These are phyloP conservation scores for Acleris laterana DNA, from an alignment of 2,888 invertebrate genomes.

Conservation along the genomic window DNA sequence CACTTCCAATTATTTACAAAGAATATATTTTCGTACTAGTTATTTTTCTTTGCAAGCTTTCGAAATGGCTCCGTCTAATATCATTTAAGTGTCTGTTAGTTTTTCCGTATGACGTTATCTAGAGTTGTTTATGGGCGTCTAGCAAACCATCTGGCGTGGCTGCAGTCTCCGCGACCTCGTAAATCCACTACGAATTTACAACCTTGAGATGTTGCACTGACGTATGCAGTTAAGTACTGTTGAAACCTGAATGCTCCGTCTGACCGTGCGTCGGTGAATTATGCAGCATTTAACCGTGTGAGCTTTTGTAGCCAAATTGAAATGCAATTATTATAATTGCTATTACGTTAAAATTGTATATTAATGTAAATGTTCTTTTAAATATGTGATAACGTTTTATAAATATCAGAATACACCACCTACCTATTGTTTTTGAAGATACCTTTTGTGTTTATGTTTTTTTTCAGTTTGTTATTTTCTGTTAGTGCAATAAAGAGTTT, in stretches of 20 bases:
- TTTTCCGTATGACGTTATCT: slow-evolving; percentile 37
- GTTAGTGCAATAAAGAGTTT: too few species aligned
- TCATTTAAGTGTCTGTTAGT: slow-evolving; percentile 21
- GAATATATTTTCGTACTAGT: neutral
- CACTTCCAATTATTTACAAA: too few species aligned
- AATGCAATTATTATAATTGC: slow-evolving; percentile 4
- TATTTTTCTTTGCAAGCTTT: neutral
- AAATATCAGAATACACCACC: too few species aligned
- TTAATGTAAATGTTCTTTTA: too few species aligned
- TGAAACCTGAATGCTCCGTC: slow-evolving; percentile 35
- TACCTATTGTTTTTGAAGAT: too few species aligned
- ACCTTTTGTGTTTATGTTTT: too few species aligned
- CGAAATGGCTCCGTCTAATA: slow-evolving; percentile 18
- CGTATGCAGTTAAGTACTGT: slow-evolving; percentile 38
- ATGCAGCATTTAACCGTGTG: slow-evolving; percentile 14
- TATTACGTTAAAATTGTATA: too few species aligned
- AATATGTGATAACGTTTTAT: too few species aligned
- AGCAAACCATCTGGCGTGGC: slow-evolving; percentile 53
- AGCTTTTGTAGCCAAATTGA: slow-evolving; percentile 7
- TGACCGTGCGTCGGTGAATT: slow-evolving; percentile 23
- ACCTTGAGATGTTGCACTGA: slow-evolving; percentile 42
- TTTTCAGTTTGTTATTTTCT: too few species aligned
- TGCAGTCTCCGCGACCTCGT: slow-evolving; percentile 57
- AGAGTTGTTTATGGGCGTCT: slow-evolving; percentile 40
- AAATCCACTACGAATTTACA: slow-evolving; percentile 59